Percentiles rank a stretch among this genome's conserved stretches.
phyloP scores from a whole-genome alignment of 2,113 vertebrate genomes.

The Nerophis lumbriciformis region DNA sequence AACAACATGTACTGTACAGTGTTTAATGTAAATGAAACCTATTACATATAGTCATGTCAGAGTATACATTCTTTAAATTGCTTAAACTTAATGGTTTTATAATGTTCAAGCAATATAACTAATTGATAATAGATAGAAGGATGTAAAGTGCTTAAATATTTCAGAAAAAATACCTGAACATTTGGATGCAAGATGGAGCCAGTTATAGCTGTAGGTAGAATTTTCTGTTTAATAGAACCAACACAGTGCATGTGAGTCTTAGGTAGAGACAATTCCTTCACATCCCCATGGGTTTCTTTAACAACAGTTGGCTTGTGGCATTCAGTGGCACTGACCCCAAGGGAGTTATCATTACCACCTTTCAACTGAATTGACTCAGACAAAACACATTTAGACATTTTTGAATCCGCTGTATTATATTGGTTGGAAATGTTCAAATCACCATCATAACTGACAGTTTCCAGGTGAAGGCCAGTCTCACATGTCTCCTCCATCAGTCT shows the following conservation, averaged over 20 bases:
- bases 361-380: not conserved
- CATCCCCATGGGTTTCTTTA: not conserved
- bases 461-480: not conserved
- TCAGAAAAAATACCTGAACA: slow-evolving; percentile 20
- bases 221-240: not conserved
- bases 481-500: not conserved
- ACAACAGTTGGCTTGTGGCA: not conserved
- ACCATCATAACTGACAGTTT: not conserved
- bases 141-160: not conserved
- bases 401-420: not conserved
- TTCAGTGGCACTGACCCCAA: not conserved
- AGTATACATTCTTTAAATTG: no score
- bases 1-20: not conserved
- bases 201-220: not conserved
- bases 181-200: not conserved
- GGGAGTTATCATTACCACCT: not conserved
- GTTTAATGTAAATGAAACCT: not conserved
- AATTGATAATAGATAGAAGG: no score
- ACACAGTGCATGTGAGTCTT: slow-evolving; percentile 62
- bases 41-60: not conserved
- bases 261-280: slow-evolving; percentile 55
- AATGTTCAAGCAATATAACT: no score
- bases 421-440: not conserved
- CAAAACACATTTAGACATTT: not conserved
- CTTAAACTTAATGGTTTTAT: not conserved